phyloP scores from a whole-genome alignment of 1,140 invertebrate species.

The Whitmania pigra region DNA sequence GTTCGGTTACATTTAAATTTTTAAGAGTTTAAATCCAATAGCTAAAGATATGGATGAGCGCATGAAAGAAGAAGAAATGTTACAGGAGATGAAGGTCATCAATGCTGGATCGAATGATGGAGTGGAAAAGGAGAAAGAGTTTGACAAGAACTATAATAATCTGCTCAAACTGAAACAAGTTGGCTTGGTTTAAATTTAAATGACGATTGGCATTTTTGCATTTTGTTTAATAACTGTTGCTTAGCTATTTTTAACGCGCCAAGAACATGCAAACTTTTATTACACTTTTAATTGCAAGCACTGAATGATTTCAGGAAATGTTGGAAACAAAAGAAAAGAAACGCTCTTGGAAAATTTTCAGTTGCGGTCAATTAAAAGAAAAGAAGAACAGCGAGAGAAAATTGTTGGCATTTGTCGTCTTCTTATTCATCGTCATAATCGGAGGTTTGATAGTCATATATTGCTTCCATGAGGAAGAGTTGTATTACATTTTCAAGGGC shows the following conservation, averaged over 20 bases:
- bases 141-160: slow-evolving; percentile 9
- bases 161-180: slow-evolving; percentile 10
- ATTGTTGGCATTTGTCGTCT: slow-evolving; percentile 14
- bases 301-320: neutral
- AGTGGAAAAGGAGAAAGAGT: neutral
- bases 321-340: neutral
- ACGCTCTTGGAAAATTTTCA: slow-evolving; percentile 5
- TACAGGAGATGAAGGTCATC: neutral
- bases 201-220: neutral
- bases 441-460: slow-evolving; percentile 16
- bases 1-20: too few species aligned
- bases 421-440: slow-evolving; percentile 15
- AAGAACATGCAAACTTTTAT: too few species aligned
- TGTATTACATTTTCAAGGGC: slow-evolving; percentile 16
- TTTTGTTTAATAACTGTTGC: too few species aligned
- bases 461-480: slow-evolving; percentile 16
- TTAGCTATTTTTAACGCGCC: too few species aligned
- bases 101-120: neutral
- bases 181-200: neutral
- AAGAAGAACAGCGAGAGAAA: slow-evolving; percentile 13
- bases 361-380: neutral
- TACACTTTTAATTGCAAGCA: too few species aligned
- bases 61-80: neutral
- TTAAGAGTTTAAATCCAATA: too few species aligned
- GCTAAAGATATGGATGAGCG: neutral